Base-by-base conservation (phyloP, 1,140 invertebrate genomes). In the Sesamia nonagrioides region DNA sequence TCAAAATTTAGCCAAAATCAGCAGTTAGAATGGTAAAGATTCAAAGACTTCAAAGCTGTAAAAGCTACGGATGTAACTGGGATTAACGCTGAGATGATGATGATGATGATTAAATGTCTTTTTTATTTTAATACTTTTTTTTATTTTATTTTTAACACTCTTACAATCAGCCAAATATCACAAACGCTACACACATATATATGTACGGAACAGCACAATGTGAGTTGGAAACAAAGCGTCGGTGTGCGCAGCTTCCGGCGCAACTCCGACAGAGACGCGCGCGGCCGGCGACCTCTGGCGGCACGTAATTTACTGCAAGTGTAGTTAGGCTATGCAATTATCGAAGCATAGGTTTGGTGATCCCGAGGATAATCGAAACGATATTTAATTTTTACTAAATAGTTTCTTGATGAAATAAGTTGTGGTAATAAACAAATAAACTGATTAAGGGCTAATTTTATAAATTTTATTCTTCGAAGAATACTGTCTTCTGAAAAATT, bases 271-370 rank as follows among this genome's bases (percentile, higher is more conserved):
- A 75, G 72, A 33, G 52, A 74, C 71, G 52, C 63, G 63, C 63
- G 63, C 63, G 61, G 61, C 71, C 42, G 42, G 72, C 72, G 72
- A 75, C 72, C 72, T 75, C 72, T 75, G 33, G 50, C 69, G 69
- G 72, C 42, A 56, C 72, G 72, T 75, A 75, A 75, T 75, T 75
- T 61, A 75, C 61, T 75, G 72, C 72, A 75, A 75, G 72, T 75
- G 72, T 75, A 75, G 61, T 75, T 75, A 40, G 56, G 72, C 40
- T 40, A 17, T 7, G 56, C 42, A 75, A 75, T 75, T 75, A 75
- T 75, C 72, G 40, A 35, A 15, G 37, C 71, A 40, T 9, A 1
- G 37, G 72, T 56, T 75, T 56, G 21, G 2, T 75, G 54, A 60
- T 18, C 72, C n/a, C 58, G 21, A 4, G 72, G 56, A 27, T 61